Conservation (phyloP, 2,113 vertebrate genomes). For the Sylvilagus bachmani region DNA sequence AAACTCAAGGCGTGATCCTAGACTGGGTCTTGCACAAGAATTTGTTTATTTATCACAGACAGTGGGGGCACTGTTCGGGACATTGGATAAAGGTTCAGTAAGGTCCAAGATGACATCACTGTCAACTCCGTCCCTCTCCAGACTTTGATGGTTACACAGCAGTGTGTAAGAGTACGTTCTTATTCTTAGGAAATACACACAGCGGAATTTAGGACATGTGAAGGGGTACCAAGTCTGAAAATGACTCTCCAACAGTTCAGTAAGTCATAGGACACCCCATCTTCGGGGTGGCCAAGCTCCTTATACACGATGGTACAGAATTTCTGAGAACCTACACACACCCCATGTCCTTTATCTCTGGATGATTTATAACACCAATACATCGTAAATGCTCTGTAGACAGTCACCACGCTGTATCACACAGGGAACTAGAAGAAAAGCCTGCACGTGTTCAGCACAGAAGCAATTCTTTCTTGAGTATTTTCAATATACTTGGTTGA, state of each 20-base stretch:
- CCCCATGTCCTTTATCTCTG: too few species aligned
- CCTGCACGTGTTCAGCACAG: rapidly evolving
- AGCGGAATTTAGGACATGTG: background rate
- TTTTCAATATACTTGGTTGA: too few species aligned
- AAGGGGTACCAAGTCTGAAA: background rate
- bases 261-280: background rate
- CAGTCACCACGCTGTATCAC: too few species aligned
- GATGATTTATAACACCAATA: too few species aligned
- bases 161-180: background rate
- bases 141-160: background rate
- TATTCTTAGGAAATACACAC: background rate
- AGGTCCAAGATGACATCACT: background rate
- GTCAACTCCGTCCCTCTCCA: background rate
- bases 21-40: background rate
- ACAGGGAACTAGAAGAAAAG: too few species aligned
- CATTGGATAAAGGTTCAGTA: background rate
- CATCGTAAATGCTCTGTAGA: too few species aligned
- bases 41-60: background rate
- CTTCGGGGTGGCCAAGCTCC: too few species aligned
- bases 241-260: background rate
- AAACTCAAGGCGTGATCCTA: too few species aligned
- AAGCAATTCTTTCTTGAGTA: too few species aligned
- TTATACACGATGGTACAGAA: too few species aligned
- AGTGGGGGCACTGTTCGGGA: background rate
- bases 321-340: too few species aligned